Evolutionary conservation across 1,140 invertebrate genomes (phyloP).

Genomic region (Vanessa tameamea): DNA sequence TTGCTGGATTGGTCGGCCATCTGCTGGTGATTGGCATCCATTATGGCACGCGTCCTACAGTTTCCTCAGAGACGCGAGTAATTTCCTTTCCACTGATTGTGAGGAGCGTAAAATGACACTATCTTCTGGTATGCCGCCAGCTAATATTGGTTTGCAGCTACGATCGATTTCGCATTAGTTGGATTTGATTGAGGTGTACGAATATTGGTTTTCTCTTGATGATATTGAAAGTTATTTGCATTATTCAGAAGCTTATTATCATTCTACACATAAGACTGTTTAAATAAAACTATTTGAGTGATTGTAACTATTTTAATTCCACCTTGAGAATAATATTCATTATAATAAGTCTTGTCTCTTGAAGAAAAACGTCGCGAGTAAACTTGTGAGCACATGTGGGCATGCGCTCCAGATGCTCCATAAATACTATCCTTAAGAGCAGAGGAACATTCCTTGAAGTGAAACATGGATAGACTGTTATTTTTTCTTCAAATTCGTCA

Average conservation of each 20-base stretch:
- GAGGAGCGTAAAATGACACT: slow-evolving; percentile 58
- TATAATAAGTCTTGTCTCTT: too few species aligned
- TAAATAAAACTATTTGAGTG: background rate
- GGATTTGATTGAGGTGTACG: slow-evolving; percentile 17
- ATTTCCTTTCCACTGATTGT: slow-evolving; percentile 53
- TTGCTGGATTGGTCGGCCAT: slow-evolving; percentile 57
- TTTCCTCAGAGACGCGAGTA: slow-evolving; percentile 54
- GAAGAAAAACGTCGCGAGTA: too few species aligned
- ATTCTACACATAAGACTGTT: background rate
- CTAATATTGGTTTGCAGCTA: slow-evolving; percentile 20
- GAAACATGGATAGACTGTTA: too few species aligned
- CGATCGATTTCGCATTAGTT: slow-evolving; percentile 29
- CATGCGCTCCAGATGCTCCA: too few species aligned
- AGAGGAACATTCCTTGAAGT: too few species aligned
- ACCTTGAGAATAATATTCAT: too few species aligned
- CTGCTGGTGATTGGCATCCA: slow-evolving; percentile 57
- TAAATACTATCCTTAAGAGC: too few species aligned
- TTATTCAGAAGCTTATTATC: background rate
- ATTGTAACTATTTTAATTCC: background rate
- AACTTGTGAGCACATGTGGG: too few species aligned
- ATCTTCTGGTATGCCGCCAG: slow-evolving; percentile 31
- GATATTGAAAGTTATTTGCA: slow-evolving; percentile 12
- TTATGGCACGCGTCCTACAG: slow-evolving; percentile 64
- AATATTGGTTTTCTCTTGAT: slow-evolving; percentile 6
- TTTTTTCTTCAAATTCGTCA: too few species aligned